A percentile compares a stretch with the other conserved stretches of the same genome.
These are phyloP conservation scores for Hemibagrus guttatus DNA, from an alignment of 2,797 vertebrate genomes.

Conservation along the genomic window DNA sequence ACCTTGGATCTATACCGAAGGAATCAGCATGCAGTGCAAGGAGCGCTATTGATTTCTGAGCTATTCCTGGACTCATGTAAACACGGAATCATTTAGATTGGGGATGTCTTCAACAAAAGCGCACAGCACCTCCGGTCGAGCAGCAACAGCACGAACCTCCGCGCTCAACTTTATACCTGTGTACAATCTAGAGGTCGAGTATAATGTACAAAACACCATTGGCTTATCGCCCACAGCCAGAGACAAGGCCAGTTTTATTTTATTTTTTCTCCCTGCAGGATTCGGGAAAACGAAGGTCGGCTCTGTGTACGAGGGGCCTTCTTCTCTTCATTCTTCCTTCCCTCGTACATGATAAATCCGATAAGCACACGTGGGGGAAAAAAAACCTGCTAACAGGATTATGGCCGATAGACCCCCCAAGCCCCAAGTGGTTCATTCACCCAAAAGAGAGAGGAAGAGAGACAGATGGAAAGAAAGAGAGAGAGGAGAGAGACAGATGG, in stretches of 20 bases:
- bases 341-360: slow-evolving; percentile 62
- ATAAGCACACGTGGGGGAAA: slow-evolving; percentile 68
- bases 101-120: slow-evolving; percentile 56
- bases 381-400: slow-evolving; percentile 69
- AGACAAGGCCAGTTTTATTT: slow-evolving; percentile 59
- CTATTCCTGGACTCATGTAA: slow-evolving; percentile 55
- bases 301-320: slow-evolving; percentile 61
- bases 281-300: slow-evolving; percentile 73
- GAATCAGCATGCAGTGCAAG: slow-evolving; percentile 58
- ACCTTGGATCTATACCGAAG: slow-evolving; percentile 43
- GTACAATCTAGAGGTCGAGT: slow-evolving; percentile 70
- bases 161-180: slow-evolving; percentile 63
- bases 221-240: slow-evolving; percentile 75
- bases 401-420: slow-evolving; percentile 65
- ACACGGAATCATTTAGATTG: slow-evolving; percentile 56
- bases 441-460: neutral
- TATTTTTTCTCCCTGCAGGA: slow-evolving; percentile 54
- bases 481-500: neutral
- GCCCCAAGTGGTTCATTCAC: neutral
- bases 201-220: slow-evolving; percentile 73
- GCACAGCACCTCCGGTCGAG: slow-evolving; percentile 49
- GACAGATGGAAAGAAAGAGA: neutral
- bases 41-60: slow-evolving; percentile 53
- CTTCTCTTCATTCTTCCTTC: slow-evolving; percentile 66
- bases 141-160: slow-evolving; percentile 58